These are phyloP conservation scores for Phorcus lineatus DNA, from an alignment of 2,888 invertebrate species.

Conservation along the genomic window DNA sequence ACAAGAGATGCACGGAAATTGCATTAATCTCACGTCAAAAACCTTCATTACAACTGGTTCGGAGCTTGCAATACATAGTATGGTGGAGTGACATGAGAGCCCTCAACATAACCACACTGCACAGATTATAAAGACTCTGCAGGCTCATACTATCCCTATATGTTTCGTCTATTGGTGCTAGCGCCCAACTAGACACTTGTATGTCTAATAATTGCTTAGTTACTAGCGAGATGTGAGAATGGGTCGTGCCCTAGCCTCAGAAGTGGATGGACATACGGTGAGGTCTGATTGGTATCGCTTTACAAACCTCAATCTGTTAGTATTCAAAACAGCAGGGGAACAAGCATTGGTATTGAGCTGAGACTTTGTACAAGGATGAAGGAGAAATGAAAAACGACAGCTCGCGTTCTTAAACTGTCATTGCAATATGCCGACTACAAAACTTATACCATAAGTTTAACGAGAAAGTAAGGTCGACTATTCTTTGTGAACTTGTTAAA, in stretches of 20 bases:
- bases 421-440: no score
- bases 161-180: neutral
- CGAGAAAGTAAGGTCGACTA: no score
- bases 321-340: no score
- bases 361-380: no score
- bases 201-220: neutral
- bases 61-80: neutral
- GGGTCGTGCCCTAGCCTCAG: neutral
- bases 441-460: no score
- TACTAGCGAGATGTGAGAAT: neutral
- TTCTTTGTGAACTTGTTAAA: no score
- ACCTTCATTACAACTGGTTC: constrained; percentile 25
- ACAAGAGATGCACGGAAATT: constrained; percentile 21
- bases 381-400: no score
- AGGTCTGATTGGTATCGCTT: no score
- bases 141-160: neutral
- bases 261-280: no score
- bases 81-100: neutral
- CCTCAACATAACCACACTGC: neutral
- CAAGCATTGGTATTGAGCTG: no score
- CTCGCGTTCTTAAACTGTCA: no score
- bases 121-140: neutral
- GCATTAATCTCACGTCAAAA: constrained; percentile 29
- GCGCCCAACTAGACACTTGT: neutral
- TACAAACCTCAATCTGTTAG: no score